These are phyloP conservation scores for Furcifer pardalis DNA, from an alignment of 2,797 vertebrate genomes.

Conservation along the genomic window DNA sequence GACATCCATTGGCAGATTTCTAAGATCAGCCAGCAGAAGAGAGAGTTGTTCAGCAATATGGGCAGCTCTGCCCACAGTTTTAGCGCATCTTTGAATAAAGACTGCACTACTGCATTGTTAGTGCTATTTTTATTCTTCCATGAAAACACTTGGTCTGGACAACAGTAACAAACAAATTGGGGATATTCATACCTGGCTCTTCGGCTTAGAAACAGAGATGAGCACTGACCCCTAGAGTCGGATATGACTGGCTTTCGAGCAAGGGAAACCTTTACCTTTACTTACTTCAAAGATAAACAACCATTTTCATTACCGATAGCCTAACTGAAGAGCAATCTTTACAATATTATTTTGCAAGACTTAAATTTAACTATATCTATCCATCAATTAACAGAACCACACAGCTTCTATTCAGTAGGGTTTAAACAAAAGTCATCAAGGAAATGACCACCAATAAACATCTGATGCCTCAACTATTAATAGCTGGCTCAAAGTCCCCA, in stretches of 20 bases:
- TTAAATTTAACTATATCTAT: not conserved
- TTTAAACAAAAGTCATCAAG: constrained; percentile 29
- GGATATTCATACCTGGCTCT: not conserved
- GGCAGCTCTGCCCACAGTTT: too few species aligned
- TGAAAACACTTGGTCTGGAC: not conserved
- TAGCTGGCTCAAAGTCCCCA: not conserved
- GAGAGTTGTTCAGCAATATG: too few species aligned
- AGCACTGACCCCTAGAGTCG: too few species aligned
- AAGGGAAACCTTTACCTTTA: too few species aligned
- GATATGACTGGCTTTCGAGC: too few species aligned
- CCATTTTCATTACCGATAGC: constrained; percentile 5
- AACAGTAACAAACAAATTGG: not conserved
- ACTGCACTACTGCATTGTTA: too few species aligned
- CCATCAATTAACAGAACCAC: not conserved
- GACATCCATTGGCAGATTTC: too few species aligned
- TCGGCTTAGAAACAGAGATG: too few species aligned
- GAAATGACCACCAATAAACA: constrained; percentile 7
- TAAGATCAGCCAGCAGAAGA: too few species aligned
- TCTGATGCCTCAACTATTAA: not conserved
- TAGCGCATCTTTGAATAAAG: too few species aligned
- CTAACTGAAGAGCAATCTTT: not conserved
- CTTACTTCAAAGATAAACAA: not conserved
- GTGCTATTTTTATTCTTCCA: not conserved
- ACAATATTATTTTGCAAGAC: not conserved
- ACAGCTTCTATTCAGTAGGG: not conserved